These are phyloP conservation scores for Microctonus aethiopoides DNA, from an alignment of 2,888 invertebrate species.

Conservation along the genomic window DNA sequence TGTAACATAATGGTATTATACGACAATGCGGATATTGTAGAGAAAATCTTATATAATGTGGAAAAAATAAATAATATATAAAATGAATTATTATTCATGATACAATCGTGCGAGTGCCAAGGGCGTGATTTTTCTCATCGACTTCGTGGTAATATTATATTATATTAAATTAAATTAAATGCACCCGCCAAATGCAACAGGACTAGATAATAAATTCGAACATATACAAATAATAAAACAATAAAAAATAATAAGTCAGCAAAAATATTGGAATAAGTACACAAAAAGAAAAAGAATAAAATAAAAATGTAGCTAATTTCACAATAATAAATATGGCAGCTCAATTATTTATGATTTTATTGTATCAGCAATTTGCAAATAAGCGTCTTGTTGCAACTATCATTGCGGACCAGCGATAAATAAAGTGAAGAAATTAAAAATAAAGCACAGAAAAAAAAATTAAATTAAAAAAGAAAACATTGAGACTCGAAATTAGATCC, in stretches of 20 bases:
- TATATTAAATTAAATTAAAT: no score
- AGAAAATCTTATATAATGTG: no score
- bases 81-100: background rate
- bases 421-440: background rate
- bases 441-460: background rate
- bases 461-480: background rate
- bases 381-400: background rate
- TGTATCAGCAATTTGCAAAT: background rate
- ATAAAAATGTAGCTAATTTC: background rate
- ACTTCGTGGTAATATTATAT: background rate
- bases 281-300: background rate
- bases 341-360: background rate
- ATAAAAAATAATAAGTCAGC: background rate
- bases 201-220: background rate
- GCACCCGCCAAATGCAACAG: conserved; percentile 16
- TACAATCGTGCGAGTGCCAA: conserved; percentile 16
- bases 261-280: background rate
- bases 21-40: background rate
- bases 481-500: conserved; percentile 9
- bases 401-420: conserved; percentile 11
- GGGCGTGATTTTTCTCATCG: conserved; percentile 13
- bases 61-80: background rate
- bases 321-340: background rate
- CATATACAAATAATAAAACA: background rate
- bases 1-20: background rate